These are phyloP conservation scores for Corbicula japonica DNA, from an alignment of 2,888 invertebrate species.

Conservation along the genomic window DNA sequence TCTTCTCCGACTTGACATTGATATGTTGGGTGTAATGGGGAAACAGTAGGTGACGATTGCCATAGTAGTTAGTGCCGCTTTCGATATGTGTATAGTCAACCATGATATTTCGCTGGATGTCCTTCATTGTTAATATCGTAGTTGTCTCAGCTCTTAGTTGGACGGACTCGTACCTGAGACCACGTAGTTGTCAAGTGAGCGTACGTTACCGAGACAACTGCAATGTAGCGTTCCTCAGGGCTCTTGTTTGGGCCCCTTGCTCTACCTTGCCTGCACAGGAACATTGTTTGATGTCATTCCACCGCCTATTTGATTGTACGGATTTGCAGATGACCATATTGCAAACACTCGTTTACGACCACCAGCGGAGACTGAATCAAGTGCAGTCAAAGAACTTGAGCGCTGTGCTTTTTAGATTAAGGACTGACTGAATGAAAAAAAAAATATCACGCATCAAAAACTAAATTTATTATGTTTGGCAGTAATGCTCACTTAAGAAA, in stretches of 20 bases:
- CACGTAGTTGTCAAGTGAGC: conserved; percentile 18
- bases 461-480: conserved; percentile 24
- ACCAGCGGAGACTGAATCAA: background rate
- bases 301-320: conserved; percentile 31
- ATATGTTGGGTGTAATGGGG: too few relatives aligned
- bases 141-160: too few relatives aligned
- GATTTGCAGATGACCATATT: conserved; percentile 34
- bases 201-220: conserved; percentile 2
- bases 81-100: too few relatives aligned
- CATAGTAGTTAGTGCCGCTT: too few relatives aligned
- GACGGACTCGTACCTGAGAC: conserved; percentile 36
- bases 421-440: conserved; percentile 39
- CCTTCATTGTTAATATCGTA: too few relatives aligned
- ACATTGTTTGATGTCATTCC: conserved; percentile 42
- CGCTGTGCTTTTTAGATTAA: conserved; percentile 26
- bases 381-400: conserved; percentile 16
- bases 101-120: too few relatives aligned
- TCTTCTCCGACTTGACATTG: too few relatives aligned
- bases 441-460: conserved; percentile 40
- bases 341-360: conserved; percentile 28
- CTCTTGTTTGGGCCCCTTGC: conserved; percentile 43
- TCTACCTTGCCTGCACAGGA: conserved; percentile 43
- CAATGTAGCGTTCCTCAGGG: conserved; percentile 42
- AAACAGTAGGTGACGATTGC: too few relatives aligned
- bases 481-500: too few relatives aligned